Conservation (phyloP, 2,113 vertebrate genomes). For the Prochilodus magdalenae region DNA sequence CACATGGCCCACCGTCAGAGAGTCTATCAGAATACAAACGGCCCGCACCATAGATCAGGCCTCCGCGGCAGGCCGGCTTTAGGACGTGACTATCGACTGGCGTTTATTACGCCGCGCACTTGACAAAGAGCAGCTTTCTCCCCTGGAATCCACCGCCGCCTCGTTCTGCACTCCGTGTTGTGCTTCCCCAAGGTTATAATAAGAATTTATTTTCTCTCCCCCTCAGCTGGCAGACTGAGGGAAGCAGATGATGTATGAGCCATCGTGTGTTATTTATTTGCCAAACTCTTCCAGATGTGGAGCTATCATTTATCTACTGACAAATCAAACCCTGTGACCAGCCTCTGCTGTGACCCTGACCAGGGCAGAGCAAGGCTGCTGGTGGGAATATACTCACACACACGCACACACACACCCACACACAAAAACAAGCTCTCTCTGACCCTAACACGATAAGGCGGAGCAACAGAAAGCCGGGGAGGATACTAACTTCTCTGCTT, state of each 20-base stretch:
- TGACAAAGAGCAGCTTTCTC: conserved; percentile 63
- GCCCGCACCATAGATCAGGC: conserved; percentile 44
- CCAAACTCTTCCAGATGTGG: conserved; percentile 94
- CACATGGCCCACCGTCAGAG: not conserved
- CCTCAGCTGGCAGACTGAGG: conserved; percentile 80
- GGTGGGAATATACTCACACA: conserved; percentile 38
- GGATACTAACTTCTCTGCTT: conserved; percentile 10
- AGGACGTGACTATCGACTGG: conserved; percentile 16
- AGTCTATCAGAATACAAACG: conserved; percentile 39
- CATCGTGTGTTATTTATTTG: conserved; percentile 89
- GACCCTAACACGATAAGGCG: not conserved
- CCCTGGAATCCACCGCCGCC: conserved; percentile 24
- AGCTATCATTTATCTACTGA: conserved; percentile 90
- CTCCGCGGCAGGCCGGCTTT: conserved; percentile 25
- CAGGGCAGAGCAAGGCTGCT: conserved; percentile 38
- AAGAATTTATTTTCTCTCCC: conserved; percentile 88
- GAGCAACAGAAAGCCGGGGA: conserved; percentile 8
- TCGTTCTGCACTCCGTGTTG: conserved; percentile 59
- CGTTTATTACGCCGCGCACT: conserved; percentile 38
- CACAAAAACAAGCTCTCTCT: conserved; percentile 2
- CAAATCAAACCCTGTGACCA: conserved; percentile 87
- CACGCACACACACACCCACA: conserved; percentile 16
- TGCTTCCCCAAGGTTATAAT: conserved; percentile 89
- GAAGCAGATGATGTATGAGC: conserved; percentile 89
- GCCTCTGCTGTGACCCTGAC: conserved; percentile 82